Evolutionary conservation across 92 coral and sea anemone genomes (phyloP).

Genomic region (Palythoa grandiflora): DNA sequence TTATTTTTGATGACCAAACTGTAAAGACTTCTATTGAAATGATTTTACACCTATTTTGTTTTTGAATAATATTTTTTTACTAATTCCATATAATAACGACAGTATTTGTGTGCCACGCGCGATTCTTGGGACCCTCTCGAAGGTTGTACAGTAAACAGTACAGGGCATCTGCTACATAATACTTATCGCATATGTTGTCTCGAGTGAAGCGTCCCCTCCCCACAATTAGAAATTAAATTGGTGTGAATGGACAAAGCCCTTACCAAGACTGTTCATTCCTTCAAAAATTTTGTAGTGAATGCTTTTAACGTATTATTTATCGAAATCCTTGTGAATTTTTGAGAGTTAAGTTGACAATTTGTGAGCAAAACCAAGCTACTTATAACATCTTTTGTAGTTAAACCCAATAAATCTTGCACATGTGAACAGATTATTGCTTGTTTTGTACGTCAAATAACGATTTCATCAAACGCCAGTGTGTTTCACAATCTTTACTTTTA

Average conservation of each 20-base stretch:
- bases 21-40: background rate
- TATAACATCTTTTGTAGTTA: background rate
- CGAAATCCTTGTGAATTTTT: background rate
- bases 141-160: constrained; percentile 1
- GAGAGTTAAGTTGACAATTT: background rate
- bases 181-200: constrained; percentile 7
- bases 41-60: background rate
- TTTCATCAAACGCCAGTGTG: background rate
- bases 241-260: constrained; percentile 11
- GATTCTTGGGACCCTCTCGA: background rate
- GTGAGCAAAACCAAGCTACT: background rate
- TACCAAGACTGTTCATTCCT: background rate
- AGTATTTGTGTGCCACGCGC: constrained; percentile 23
- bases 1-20: background rate
- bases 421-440: background rate
- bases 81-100: background rate
- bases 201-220: constrained; percentile 6
- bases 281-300: background rate
- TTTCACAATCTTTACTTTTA: background rate
- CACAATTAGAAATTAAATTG: background rate
- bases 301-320: background rate
- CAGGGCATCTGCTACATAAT: background rate
- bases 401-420: background rate
- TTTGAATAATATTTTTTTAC: background rate
- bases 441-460: background rate